Conservation (phyloP, 2,888 invertebrate genomes). For the Pseudococcus jackbeardsleyi region DNA sequence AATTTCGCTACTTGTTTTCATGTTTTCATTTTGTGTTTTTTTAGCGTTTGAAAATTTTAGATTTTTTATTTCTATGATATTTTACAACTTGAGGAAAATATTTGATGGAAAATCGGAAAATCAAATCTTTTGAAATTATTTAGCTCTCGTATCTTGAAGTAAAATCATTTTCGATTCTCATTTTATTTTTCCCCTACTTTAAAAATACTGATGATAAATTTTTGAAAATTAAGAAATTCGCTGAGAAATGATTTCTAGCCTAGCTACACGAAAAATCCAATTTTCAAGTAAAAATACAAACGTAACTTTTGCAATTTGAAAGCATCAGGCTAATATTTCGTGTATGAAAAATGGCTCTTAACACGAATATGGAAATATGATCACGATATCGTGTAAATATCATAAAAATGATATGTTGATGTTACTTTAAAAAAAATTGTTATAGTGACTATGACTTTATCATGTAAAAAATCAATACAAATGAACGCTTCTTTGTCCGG, state of each 20-base stretch:
- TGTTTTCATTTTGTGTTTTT: no score
- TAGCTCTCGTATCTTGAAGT: no score
- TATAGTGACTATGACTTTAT: not conserved
- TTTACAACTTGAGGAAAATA: no score
- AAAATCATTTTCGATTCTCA: no score
- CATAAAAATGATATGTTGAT: not conserved
- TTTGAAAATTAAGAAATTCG: no score
- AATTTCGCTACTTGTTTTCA: no score
- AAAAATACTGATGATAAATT: no score
- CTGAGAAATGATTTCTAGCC: not conserved
- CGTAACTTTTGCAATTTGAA: not conserved
- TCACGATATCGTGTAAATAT: constrained; percentile 24
- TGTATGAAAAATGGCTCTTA: not conserved
- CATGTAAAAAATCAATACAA: not conserved
- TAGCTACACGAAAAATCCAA: not conserved
- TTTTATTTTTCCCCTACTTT: no score
- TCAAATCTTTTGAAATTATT: no score
- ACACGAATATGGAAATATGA: not conserved
- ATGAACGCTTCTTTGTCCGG: not conserved
- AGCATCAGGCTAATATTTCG: not conserved
- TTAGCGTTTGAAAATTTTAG: no score
- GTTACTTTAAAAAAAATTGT: not conserved
- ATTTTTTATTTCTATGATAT: no score
- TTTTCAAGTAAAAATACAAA: not conserved
- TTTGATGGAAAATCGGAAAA: no score